A percentile compares a stretch with the other conserved stretches of the same genome.
Evolutionary conservation across 1,140 invertebrate genomes (phyloP).

Genomic region (Orchesella cincta): DNA sequence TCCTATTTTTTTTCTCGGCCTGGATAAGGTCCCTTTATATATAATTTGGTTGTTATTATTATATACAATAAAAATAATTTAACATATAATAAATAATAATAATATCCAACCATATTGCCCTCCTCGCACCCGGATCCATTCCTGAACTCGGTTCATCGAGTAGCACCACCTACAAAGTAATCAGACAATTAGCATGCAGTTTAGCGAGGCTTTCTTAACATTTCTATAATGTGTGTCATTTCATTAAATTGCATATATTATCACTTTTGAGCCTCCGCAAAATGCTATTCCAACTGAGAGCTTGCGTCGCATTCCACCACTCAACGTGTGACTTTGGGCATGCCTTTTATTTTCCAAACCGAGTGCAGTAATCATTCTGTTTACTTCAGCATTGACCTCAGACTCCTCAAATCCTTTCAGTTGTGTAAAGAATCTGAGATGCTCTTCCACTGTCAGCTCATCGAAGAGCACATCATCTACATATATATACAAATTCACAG

Average conservation of each 20-base stretch:
- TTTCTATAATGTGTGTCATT: too few species aligned
- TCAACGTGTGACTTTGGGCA: constrained; percentile 72
- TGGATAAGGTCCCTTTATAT: constrained; percentile 71
- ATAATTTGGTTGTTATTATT: background rate
- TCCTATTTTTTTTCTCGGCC: constrained; percentile 58
- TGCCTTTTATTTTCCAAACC: constrained; percentile 64
- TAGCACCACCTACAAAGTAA: constrained; percentile 63
- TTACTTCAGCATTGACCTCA: constrained; percentile 42
- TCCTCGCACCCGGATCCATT: constrained; percentile 39
- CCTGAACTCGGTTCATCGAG: constrained; percentile 63
- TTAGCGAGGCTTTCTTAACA: too few species aligned
- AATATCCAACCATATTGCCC: too few species aligned
- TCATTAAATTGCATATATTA: too few species aligned
- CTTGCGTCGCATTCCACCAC: constrained; percentile 80
- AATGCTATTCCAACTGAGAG: constrained; percentile 83
- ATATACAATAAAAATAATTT: too few species aligned
- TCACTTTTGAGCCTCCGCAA: constrained; percentile 63
- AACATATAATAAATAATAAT: too few species aligned
- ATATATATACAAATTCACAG: background rate
- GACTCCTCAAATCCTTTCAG: constrained; percentile 45
- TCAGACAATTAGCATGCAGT: too few species aligned
- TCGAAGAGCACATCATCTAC: constrained; percentile 66
- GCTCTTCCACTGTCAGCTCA: constrained; percentile 63
- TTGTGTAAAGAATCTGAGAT: constrained; percentile 63
- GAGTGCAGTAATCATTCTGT: constrained; percentile 56